A percentile compares a stretch with the other conserved stretches of the same genome.
Evolutionary conservation across 2,888 invertebrate genomes (phyloP).

Genomic region (Limnephilus auricula): DNA sequence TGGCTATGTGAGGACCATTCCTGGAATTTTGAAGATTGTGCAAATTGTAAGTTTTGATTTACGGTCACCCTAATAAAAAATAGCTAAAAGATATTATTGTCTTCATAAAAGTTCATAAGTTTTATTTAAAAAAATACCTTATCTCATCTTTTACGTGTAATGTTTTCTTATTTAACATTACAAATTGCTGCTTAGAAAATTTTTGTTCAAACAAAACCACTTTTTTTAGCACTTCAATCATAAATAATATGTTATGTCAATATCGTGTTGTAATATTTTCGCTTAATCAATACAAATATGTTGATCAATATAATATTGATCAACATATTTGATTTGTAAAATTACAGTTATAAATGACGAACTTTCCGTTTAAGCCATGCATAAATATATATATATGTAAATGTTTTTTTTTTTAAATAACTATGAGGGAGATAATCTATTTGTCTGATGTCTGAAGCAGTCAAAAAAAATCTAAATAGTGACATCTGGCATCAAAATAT

Average conservation of each 20-base stretch:
- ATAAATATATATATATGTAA: too few species aligned
- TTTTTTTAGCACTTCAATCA: neutral
- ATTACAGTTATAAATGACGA: neutral
- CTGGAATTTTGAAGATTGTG: conserved; percentile 86
- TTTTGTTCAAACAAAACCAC: neutral
- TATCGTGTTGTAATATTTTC: neutral
- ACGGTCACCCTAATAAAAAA: neutral
- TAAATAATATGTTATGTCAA: neutral
- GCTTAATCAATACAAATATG: too few species aligned
- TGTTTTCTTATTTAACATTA: neutral
- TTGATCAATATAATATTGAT: neutral
- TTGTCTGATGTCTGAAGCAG: too few species aligned
- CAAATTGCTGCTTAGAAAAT: neutral
- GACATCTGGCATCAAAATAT: too few species aligned
- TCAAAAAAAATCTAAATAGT: too few species aligned
- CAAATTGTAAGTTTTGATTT: conserved; percentile 82
- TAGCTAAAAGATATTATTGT: conserved; percentile 3
- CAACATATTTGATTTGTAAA: neutral
- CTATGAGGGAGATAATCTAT: too few species aligned
- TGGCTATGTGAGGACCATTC: conserved; percentile 82
- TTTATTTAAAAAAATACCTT: neutral
- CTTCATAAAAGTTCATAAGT: neutral
- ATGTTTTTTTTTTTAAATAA: neutral
- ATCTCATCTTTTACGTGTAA: neutral
- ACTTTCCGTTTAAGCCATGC: neutral